Base-by-base conservation (phyloP, 2,888 invertebrate genomes). In the Melanargia galathea region DNA sequence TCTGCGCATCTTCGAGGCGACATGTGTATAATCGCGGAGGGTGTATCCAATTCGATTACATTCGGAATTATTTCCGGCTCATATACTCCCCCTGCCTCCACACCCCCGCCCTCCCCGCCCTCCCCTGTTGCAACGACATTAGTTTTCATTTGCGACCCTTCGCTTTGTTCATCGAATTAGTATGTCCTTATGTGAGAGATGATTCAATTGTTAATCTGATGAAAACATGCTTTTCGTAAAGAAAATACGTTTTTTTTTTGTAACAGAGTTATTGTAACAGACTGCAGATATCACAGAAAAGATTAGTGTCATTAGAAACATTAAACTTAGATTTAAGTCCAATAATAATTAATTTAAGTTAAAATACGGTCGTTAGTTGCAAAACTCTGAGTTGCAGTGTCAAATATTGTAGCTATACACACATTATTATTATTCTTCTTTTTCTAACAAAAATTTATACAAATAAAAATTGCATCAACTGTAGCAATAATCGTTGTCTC, bases 21-120 rank as follows among this genome's bases (percentile, higher is more conserved):
- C 57, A 64, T 71, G 60, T 59, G 57, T 22, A 52, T 56, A 20
- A 55, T 68, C 60, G 65, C 40, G 24, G 66, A 68, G 77, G 79
- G 80, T 79, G 76, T 67, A 71, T 65, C 76, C 81, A 87, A 90
- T 89, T 86, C 83, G 86, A 89, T 90, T 87, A 79, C 71, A 70
- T 72, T 71, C 74, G 71, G 67, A 73, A 71, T 74, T 77, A 80
- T 82, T 83, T 84, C 84, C 86, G 84, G 78, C 71, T 73, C 79
- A 71, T 72, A 75, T 81, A 71, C 67, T 71, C 64, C 70, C 64
- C 64, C 56, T 24, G n/a, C n/a, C 24, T n/a, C 48, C 35, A 8
- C 33, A 2, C 11, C 8, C n/a, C n/a, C 7, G n/a, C 1, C 48
- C n/a, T 5, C 26, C 13, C 3, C 46, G 70, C 67, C 70, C 64